Base-by-base conservation (phyloP, 2,888 invertebrate genomes). In the Philereme transversata region DNA sequence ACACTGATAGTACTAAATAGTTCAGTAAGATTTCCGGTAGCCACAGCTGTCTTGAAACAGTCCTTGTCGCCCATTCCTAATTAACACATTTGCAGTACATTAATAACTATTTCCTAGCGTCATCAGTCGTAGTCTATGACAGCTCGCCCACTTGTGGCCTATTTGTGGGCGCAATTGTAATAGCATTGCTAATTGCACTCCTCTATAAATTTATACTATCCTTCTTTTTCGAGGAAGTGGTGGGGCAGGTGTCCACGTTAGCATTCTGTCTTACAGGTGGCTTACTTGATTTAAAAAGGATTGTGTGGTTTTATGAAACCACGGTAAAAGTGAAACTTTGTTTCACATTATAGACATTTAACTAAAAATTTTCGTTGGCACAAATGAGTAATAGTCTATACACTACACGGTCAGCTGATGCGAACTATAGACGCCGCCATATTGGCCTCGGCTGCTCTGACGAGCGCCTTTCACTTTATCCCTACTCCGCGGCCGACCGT, bases 101-200 rank as follows among this genome's bases (percentile, higher is more conserved):
- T 64, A 51, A 58, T 44, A 55, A 53, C 68, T 59, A 64, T 67
- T 67, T 65, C 65, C 64, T 65, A 50, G 61, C 65, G 50, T 58
- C 68, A 69, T 69, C 68, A 60, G 57, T 62, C 51, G 51, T 60
- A 41, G 59, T 41, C 57, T 60, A 54, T 62, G 65, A 68, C 69
- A 67, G 53, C 10, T 51, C 66, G 61, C 63, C 65, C 65, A 65
- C 68, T 41, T 52, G 43, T 59, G 61, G 55, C 36, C 64, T 68
- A 68, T 68, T 68, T 64, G 40, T 45, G 51, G 49, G 44, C 35
- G 60, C 54, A 60, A 68, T 68, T 68, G 68, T 68, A 54, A 60
- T 45, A 45, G 49, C 57, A 60, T 47, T 62, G 64, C 68, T 65
- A 68, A 68, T 65, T 68, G 64, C 65, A 47, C 11, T 11, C 10